These are phyloP conservation scores for Phalacrocorax carbo DNA, from an alignment of 2,113 vertebrate genomes.

Conservation along the genomic window DNA sequence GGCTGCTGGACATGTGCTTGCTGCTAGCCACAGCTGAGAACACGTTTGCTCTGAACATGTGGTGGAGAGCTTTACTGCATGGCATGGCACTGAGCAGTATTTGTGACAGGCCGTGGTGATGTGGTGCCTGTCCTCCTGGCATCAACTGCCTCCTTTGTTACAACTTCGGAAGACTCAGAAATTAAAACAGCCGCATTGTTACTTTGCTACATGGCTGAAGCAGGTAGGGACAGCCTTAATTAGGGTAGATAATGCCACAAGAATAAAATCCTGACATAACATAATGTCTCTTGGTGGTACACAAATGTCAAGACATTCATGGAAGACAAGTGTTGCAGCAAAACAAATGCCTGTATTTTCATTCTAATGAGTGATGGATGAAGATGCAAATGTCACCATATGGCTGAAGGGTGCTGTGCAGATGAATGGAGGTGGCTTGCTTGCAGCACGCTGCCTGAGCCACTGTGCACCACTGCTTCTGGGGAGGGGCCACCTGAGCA, in stretches of 20 bases:
- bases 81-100: not conserved
- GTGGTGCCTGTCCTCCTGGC: accelerated
- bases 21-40: not conserved
- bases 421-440: not conserved
- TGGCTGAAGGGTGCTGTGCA: not conserved
- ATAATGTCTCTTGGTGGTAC: not conserved
- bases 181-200: not conserved
- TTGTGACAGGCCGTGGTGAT: accelerated
- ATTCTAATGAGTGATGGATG: not conserved
- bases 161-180: not conserved
- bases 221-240: slow-evolving; percentile 18
- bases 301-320: slow-evolving; percentile 60
- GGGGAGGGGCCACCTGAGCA: accelerated
- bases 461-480: accelerated
- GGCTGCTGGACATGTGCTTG: not conserved
- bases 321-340: not conserved
- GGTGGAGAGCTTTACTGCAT: not conserved
- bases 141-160: not conserved
- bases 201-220: not conserved
- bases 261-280: slow-evolving; percentile 26
- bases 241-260: slow-evolving; percentile 42
- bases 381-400: slow-evolving; percentile 47
- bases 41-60: accelerated
- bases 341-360: slow-evolving; percentile 37
- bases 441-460: accelerated